Evolutionary conservation across 1,140 invertebrate species (phyloP), one percentile per base, ranked within the genome.

Genomic region (Drosophila nebulosa): DNA sequence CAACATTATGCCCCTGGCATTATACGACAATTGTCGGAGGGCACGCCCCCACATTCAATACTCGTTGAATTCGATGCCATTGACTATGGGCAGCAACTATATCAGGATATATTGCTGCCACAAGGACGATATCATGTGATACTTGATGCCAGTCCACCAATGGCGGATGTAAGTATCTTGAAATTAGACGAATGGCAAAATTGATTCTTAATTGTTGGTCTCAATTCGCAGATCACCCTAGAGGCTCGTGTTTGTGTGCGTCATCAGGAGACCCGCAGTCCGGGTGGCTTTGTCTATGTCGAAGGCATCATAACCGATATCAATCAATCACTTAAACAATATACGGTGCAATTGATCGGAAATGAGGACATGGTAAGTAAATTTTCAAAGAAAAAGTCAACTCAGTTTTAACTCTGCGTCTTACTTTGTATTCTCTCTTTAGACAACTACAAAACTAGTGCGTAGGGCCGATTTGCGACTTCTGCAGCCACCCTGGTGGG

Each of bases 401-500:
- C 9, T 5, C 24, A 30, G 3, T 12, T 36, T 32, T 26, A 7
- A 0, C 5, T 35, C n/a, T n/a, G n/a, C n/a, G n/a, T n/a, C 0
- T 10, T 1, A 12, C 42, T 1, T 9, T 9, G 10, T 10, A 27
- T 0, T 62, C 4, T n/a, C 1, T 26, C 16, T 56, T 9, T 24
- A 86, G 83, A 53, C 74, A 53, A 63, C 97, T 55, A 96, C 96
- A 10, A 88, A 79, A 50, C 70, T 86, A 39, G 83, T 88, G 42
- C 84, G 83, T 78, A 93, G 98, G 27, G 96, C 98, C 1, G 97
- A 98, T 91, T 91, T 99, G 35, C 93, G 98, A n/a, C 93, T 99
- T 1, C 91, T 99, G 59, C 94, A 96, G 85, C 97, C 98, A 10
- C 98, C 98, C 0, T 99, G 98, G 98, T 96, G 95, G 92, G 98